Percentiles rank a stretch among this genome's conserved stretches.
Evolutionary conservation across 37 sponge, comb jelly and placozoan genomes (phyloP).

Genomic region (Axinella damicornis): DNA sequence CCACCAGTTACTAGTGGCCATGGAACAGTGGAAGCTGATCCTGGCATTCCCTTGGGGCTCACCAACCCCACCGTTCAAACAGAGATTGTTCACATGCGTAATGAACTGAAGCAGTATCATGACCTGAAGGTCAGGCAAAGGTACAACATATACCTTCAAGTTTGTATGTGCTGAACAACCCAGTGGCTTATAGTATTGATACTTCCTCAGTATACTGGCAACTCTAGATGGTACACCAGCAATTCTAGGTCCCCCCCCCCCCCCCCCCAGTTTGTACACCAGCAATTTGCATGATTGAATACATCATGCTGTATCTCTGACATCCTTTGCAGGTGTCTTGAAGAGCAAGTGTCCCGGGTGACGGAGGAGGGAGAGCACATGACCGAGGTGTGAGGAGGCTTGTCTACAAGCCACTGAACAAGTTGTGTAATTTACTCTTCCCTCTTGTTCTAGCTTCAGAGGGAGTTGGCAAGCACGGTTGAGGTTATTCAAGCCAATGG

Average conservation of each 20-base stretch:
- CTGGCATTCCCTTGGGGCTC: constrained; percentile 1
- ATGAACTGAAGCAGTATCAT: constrained; percentile 26
- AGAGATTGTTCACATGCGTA: constrained; percentile 27
- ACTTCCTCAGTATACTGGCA: too few relatives aligned
- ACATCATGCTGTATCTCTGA: too few relatives aligned
- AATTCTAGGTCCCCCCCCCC: too few relatives aligned
- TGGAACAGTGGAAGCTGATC: too few relatives aligned
- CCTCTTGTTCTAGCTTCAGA: background rate
- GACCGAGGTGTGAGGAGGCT: background rate
- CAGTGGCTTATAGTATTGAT: too few relatives aligned
- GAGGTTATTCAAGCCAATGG: background rate
- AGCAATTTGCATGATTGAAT: too few relatives aligned
- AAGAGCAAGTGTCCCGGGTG: background rate
- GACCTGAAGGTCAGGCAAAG: constrained; percentile 25
- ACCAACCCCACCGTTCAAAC: background rate
- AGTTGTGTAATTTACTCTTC: background rate
- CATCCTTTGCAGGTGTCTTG: background rate
- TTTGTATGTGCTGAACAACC: too few relatives aligned
- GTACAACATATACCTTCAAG: background rate
- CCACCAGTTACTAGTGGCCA: too few relatives aligned
- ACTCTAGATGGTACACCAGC: too few relatives aligned
- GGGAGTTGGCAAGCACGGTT: constrained; percentile 2
- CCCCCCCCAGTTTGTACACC: too few relatives aligned
- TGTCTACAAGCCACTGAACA: background rate
- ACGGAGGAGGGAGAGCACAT: background rate